Evolutionary conservation across 2,113 vertebrate species (phyloP).

Genomic region (Lepus timidus): DNA sequence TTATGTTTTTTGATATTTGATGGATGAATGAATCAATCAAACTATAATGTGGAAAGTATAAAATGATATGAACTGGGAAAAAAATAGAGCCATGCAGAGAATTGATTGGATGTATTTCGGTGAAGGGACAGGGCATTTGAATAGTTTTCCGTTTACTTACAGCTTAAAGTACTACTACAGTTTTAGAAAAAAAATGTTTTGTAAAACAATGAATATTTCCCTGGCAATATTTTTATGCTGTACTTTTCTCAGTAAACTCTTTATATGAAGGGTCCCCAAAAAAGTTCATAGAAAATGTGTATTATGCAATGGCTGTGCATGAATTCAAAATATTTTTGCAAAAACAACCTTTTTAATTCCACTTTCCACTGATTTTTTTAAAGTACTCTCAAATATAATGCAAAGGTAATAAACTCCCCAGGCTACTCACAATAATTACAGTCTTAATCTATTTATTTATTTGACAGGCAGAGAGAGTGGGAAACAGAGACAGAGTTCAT

Average conservation of each 20-base stretch:
- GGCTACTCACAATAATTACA: background rate
- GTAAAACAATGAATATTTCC: background rate
- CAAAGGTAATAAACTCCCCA: background rate
- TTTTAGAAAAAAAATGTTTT: background rate
- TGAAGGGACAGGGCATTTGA: background rate
- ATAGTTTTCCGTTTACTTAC: background rate
- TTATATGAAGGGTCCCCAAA: background rate
- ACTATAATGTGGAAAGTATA: background rate
- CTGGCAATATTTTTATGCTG: background rate
- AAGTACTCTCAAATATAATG: too few relatives aligned
- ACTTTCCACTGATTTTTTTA: too few relatives aligned
- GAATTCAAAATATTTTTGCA: too few relatives aligned
- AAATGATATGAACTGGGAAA: conserved; percentile 33
- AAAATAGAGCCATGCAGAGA: background rate
- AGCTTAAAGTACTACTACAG: background rate
- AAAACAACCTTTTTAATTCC: too few relatives aligned
- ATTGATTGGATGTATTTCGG: background rate
- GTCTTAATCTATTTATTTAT: too few relatives aligned
- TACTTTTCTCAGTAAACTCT: background rate
- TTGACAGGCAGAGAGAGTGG: too few relatives aligned
- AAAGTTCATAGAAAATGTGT: too few relatives aligned
- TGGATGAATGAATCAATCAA: conserved; percentile 58
- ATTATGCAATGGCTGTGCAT: too few relatives aligned
- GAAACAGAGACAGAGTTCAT: too few relatives aligned
- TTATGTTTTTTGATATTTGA: conserved; percentile 62